Evolutionary conservation across 1,140 invertebrate genomes (phyloP).

Genomic region (Stegodyphus dumicola): DNA sequence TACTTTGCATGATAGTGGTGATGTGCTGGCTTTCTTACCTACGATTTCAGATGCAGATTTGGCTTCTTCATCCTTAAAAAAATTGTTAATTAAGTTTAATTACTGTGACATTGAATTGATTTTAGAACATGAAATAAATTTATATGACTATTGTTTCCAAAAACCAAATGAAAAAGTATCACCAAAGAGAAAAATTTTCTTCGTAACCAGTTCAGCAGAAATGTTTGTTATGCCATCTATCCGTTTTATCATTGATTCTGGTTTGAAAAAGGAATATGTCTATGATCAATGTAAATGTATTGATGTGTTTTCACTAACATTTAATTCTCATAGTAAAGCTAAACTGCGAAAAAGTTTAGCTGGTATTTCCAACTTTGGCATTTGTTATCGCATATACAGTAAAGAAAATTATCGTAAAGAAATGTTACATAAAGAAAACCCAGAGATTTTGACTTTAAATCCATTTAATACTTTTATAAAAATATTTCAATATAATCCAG

Average conservation of each 20-base stretch:
- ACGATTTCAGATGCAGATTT: conserved; percentile 1
- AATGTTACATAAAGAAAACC: conserved; percentile 25
- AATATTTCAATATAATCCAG: conserved; percentile 24
- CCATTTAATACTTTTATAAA: conserved; percentile 47
- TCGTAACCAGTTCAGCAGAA: conserved; percentile 42
- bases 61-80: background rate
- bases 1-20: conserved; percentile 20
- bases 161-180: background rate
- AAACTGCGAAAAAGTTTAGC: conserved; percentile 25
- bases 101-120: conserved; percentile 17
- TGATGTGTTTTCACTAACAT: conserved; percentile 15
- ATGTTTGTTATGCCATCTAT: conserved; percentile 42
- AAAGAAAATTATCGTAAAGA: conserved; percentile 36
- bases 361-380: conserved; percentile 11
- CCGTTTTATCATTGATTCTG: conserved; percentile 40
- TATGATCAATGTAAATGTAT: conserved; percentile 24
- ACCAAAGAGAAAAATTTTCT: conserved; percentile 16
- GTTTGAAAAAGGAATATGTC: conserved; percentile 11
- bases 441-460: conserved; percentile 39
- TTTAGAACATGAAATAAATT: conserved; percentile 17
- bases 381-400: conserved; percentile 44
- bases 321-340: conserved; percentile 28
- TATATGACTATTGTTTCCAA: background rate
- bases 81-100: background rate
- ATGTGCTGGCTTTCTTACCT: conserved; percentile 39